Conservation (phyloP, 2,113 vertebrate species). For the Corvus moneduloides region DNA sequence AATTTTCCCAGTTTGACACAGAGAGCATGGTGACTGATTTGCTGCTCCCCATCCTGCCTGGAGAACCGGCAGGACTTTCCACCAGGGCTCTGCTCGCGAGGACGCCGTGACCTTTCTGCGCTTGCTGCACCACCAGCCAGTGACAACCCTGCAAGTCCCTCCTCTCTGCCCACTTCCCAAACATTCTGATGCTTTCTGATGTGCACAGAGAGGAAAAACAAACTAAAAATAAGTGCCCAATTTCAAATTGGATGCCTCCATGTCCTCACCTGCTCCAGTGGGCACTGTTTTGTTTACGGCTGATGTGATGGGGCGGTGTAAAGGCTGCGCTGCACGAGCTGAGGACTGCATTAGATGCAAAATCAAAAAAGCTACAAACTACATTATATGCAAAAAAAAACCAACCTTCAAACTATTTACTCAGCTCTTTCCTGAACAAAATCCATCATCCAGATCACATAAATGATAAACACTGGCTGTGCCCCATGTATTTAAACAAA, state of each 20-base stretch:
- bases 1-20: background rate
- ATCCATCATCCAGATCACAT: background rate
- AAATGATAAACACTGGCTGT: background rate
- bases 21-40: rapidly evolving
- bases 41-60: background rate
- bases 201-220: background rate
- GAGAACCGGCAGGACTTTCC: background rate
- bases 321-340: background rate
- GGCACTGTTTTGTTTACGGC: background rate
- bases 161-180: background rate
- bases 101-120: background rate
- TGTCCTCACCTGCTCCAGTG: background rate
- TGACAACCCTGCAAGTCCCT: background rate
- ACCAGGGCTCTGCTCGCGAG: background rate
- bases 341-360: no score
- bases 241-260: background rate
- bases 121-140: background rate
- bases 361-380: background rate
- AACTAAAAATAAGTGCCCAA: background rate
- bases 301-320: rapidly evolving
- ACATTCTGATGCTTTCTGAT: background rate
- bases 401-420: background rate
- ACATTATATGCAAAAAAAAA: background rate
- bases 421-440: background rate
- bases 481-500: background rate